Conservation (phyloP, 2,888 invertebrate genomes). For the Nesidiocoris tenuis region DNA sequence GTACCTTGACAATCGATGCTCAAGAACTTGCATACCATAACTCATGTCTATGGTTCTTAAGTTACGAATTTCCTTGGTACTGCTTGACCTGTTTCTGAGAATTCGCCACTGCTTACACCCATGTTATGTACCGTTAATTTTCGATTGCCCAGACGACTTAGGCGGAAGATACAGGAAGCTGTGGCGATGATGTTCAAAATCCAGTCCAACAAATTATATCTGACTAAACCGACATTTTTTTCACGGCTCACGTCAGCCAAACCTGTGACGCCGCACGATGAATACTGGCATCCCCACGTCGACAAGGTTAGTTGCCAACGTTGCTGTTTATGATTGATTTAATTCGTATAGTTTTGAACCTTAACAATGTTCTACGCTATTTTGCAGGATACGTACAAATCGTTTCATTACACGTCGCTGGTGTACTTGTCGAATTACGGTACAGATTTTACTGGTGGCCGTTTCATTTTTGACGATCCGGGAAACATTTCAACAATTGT, state of each 20-base stretch:
- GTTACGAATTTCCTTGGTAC: too few relatives aligned
- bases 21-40: too few relatives aligned
- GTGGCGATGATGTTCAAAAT: constrained; percentile 75
- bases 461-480: constrained; percentile 75
- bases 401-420: constrained; percentile 83
- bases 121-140: too few relatives aligned
- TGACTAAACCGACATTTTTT: constrained; percentile 87
- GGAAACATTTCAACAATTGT: constrained; percentile 61
- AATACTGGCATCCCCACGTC: constrained; percentile 87
- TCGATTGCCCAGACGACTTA: constrained; percentile 60
- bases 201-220: constrained; percentile 64
- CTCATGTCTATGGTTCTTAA: too few relatives aligned
- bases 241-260: constrained; percentile 71
- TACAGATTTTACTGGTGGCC: constrained; percentile 77
- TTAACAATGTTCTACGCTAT: constrained; percentile 43
- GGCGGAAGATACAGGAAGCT: constrained; percentile 73
- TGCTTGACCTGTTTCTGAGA: too few relatives aligned
- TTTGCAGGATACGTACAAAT: constrained; percentile 76
- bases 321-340: too few relatives aligned
- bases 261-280: constrained; percentile 75
- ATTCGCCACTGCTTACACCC: too few relatives aligned
- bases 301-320: constrained; percentile 80
- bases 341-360: too few relatives aligned
- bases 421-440: constrained; percentile 75
- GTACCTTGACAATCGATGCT: too few relatives aligned